Percentiles rank a stretch among this genome's conserved stretches.
Evolutionary conservation across 2,797 vertebrate species (phyloP).

Genomic region (Onychomys arenicola): DNA sequence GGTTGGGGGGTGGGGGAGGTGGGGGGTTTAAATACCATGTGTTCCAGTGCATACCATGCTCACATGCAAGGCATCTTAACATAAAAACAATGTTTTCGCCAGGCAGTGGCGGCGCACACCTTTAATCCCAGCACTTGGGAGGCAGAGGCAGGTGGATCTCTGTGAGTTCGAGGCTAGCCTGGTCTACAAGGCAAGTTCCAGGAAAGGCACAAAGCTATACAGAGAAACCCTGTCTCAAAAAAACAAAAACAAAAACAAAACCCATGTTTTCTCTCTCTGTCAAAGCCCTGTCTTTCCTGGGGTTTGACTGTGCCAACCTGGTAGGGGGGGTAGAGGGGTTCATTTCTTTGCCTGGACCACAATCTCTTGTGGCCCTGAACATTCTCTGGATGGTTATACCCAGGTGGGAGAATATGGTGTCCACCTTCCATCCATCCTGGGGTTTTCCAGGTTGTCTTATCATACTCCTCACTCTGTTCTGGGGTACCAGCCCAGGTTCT

Average conservation of each 20-base stretch:
- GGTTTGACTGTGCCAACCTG: neutral
- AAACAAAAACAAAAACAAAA: too few species aligned
- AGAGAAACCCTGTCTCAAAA: too few species aligned
- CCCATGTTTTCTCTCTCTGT: neutral
- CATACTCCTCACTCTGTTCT: neutral
- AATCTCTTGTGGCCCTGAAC: neutral
- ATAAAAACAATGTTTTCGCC: neutral
- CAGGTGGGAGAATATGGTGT: neutral
- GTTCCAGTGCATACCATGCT: neutral
- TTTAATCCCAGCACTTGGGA: too few species aligned
- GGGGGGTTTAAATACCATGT: too few species aligned
- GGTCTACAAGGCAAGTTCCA: too few species aligned
- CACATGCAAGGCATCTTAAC: constrained; percentile 10
- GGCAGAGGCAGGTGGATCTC: too few species aligned
- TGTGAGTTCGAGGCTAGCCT: too few species aligned
- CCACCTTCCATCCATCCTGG: neutral
- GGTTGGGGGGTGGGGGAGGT: too few species aligned
- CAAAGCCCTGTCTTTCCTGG: neutral
- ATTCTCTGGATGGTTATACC: neutral
- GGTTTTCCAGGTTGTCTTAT: neutral
- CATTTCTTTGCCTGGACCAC: neutral
- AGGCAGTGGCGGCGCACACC: too few species aligned
- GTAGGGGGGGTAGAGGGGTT: neutral
- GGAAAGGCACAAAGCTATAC: too few species aligned
- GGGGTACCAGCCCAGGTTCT: neutral